Conservation (phyloP, 2,113 vertebrate genomes). For the Arenaria interpres region DNA sequence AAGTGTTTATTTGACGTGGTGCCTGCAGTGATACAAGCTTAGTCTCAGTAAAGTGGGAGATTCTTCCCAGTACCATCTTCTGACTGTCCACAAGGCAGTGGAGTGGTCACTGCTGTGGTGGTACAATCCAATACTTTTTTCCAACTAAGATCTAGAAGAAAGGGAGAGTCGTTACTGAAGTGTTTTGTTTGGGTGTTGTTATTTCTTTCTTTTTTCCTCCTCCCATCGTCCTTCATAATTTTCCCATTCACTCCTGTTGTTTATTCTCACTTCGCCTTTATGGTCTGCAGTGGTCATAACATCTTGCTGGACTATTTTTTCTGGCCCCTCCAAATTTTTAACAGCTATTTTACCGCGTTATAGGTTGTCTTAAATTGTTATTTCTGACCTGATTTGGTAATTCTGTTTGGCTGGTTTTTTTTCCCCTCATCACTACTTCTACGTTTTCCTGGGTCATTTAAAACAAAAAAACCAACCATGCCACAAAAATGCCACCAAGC, state of each 20-base stretch:
- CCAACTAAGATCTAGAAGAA: background rate
- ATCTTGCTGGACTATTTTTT: background rate
- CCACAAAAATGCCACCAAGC: background rate
- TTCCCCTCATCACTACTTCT: background rate
- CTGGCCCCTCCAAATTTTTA: background rate
- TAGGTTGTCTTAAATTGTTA: background rate
- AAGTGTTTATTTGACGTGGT: background rate
- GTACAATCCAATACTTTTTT: background rate
- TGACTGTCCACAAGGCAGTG: background rate
- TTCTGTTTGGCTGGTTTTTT: background rate
- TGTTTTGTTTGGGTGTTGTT: background rate
- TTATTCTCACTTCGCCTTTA: background rate
- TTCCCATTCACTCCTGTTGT: background rate
- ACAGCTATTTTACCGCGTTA: background rate
- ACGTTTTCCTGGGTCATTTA: background rate
- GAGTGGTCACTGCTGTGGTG: background rate
- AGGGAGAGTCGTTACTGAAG: background rate
- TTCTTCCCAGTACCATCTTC: background rate
- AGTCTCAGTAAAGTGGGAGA: fast-evolving
- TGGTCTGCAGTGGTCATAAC: background rate
- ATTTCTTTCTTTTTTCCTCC: background rate
- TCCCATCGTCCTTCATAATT: background rate
- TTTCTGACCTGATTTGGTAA: background rate
- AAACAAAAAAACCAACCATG: background rate
- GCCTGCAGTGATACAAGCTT: background rate